Evolutionary conservation across 2,797 vertebrate species (phyloP), one percentile per base, ranked within the genome.

Genomic region (Coregonus sp.): DNA sequence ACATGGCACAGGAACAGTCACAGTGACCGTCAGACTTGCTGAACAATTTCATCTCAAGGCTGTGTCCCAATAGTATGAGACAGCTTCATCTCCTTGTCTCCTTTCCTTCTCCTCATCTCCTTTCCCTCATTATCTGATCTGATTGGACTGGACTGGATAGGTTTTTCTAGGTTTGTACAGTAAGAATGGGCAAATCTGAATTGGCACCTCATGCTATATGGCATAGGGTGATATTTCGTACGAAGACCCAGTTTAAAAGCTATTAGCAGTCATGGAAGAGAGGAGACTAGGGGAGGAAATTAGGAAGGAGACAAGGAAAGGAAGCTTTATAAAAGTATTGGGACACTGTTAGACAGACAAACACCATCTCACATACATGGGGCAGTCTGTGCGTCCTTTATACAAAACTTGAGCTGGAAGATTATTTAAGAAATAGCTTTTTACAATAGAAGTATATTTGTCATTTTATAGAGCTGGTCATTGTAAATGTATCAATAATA

Each of bases 401-500:
- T 87, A 88, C 86, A 87, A 90, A 93, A 92, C 90, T 83, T 87
- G 84, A 94, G 93, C 93, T 90, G 89, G 87, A 92, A 87, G 92
- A 93, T 92, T 96, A 96, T 97, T 97, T 97, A 96, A 77, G 20
- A 47, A 95, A 95, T 86, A 87, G 89, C 92, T 94, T 96, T 92
- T 95, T 94, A 93, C 94, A 91, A 94, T 90, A 93, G 89, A 96
- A 91, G 92, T 93, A 93, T 96, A 96, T 96, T 94, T 97, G 93
- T 95, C 95, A 96, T 96, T 96, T 95, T 97, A 95, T 96, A 96
- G 94, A 96, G 93, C 92, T 92, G 89, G 91, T 93, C 92, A 93
- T 90, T 94, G 92, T 94, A 93, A 84, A 92, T 92, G 75, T 89
- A 89, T 91, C 74, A 79, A 70, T 92, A 92, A 93, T 86, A 75